These are phyloP conservation scores for Mirza zaza DNA, from an alignment of 2,113 vertebrate genomes.

Conservation along the genomic window DNA sequence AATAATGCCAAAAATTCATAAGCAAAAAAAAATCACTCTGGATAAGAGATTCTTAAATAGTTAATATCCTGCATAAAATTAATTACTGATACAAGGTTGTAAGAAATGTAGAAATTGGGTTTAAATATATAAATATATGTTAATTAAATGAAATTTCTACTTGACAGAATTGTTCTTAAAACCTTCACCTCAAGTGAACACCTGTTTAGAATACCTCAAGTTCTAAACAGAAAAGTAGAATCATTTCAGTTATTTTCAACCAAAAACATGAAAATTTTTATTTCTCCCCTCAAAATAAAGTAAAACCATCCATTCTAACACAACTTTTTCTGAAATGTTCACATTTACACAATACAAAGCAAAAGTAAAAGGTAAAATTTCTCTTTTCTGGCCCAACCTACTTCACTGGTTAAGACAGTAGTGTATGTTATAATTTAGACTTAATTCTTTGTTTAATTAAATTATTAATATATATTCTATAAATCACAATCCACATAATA, in stretches of 20 bases:
- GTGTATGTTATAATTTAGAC: background rate
- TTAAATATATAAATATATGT: background rate
- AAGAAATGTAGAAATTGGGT: background rate
- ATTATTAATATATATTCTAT: background rate
- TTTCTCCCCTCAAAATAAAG: background rate
- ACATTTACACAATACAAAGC: background rate
- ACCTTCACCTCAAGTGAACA: background rate
- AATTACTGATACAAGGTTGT: background rate
- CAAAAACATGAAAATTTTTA: background rate
- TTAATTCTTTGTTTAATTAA: background rate
- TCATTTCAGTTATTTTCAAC: slow-evolving; percentile 50
- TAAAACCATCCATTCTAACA: background rate
- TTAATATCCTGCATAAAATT: background rate
- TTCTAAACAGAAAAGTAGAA: background rate
- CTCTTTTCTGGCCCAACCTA: background rate
- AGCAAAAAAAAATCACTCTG: background rate
- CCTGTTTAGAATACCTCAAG: too few species aligned
- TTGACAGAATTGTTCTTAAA: background rate
- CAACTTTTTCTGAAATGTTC: background rate
- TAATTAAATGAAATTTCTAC: background rate
- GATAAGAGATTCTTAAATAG: background rate
- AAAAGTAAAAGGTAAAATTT: background rate
- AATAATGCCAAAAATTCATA: background rate
- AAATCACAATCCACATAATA: background rate
- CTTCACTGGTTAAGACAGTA: background rate